Evolutionary conservation across 2,113 vertebrate genomes (phyloP), one percentile per base, ranked within the genome.

Genomic region (Salminus brasiliensis): DNA sequence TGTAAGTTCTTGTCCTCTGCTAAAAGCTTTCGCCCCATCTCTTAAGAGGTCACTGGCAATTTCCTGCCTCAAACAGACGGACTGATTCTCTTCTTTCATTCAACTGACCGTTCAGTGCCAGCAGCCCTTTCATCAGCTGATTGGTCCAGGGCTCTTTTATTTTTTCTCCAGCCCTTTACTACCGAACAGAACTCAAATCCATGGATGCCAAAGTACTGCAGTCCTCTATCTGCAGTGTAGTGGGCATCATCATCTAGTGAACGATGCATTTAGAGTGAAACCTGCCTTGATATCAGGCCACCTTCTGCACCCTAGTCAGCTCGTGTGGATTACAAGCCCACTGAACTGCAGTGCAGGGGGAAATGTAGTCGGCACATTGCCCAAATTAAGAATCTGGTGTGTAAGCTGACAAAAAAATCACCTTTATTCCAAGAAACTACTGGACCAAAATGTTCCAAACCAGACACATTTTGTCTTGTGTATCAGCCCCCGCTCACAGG

Each of bases 11-110:
- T 65, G 60, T 36, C 16, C 18, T 1, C 60, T 63, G 60, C 30
- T 75, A 34, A 75, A 36, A 47, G 21, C 0, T 60, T 68, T 41
- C 10, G 15, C 62, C n/a, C 49, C 16, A 49, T 34, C 29, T 72
- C 41, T 62, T 23, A 41, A 59, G 32, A 81, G 88, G 84, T 87
- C 87, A 86, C 70, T 29, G 9, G 53, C 84, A 84, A 87, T 86
- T 87, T 85, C 73, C 80, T 81, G 47, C 41, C 45, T 49, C n/a
- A 1, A 66, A 85, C 79, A 59, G 39, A 49, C 78, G 53, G 72
- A 27, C 52, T 36, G 21, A 18, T 78, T 60, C 76, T 30, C 72
- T 72, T 36, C 47, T 73, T 34, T 52, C 34, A 39, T 68, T 82
- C 60, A 53, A 32, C 74, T 66, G 80, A 77, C 73, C 29, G 30